Conservation (phyloP, 2,888 invertebrate species). For the Amblyjoppa proteus region DNA sequence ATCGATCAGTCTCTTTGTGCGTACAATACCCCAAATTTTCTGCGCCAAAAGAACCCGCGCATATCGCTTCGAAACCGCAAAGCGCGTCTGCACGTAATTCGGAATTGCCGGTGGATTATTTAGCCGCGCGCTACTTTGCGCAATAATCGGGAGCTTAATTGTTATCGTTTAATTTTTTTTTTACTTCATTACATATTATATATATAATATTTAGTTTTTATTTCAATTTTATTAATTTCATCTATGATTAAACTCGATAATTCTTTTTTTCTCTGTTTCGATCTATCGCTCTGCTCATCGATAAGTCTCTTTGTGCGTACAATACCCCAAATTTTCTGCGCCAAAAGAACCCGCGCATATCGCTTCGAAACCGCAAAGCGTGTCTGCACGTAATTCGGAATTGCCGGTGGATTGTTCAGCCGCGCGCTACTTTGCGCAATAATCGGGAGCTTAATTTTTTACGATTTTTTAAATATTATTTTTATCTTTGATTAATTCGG, state of each 20-base stretch:
- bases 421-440: neutral
- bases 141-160: slow-evolving; percentile 2
- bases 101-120: slow-evolving; percentile 45
- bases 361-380: slow-evolving; percentile 56
- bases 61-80: slow-evolving; percentile 46
- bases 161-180: neutral
- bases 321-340: too few relatives aligned
- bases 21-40: too few relatives aligned
- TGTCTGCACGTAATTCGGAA: slow-evolving; percentile 62
- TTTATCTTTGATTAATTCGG: too few relatives aligned
- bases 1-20: too few relatives aligned
- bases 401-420: slow-evolving; percentile 45
- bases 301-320: too few relatives aligned
- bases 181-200: neutral
- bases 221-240: too few relatives aligned
- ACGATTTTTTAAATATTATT: too few relatives aligned
- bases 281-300: too few relatives aligned
- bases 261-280: too few relatives aligned
- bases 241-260: too few relatives aligned
- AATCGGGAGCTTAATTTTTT: neutral
- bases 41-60: too few relatives aligned
- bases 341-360: neutral
- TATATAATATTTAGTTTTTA: too few relatives aligned
- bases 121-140: slow-evolving; percentile 14
- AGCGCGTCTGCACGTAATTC: slow-evolving; percentile 64